Percentiles rank a stretch among this genome's conserved stretches.
Conservation (phyloP, 2,113 vertebrate species). For the Equus przewalskii region DNA sequence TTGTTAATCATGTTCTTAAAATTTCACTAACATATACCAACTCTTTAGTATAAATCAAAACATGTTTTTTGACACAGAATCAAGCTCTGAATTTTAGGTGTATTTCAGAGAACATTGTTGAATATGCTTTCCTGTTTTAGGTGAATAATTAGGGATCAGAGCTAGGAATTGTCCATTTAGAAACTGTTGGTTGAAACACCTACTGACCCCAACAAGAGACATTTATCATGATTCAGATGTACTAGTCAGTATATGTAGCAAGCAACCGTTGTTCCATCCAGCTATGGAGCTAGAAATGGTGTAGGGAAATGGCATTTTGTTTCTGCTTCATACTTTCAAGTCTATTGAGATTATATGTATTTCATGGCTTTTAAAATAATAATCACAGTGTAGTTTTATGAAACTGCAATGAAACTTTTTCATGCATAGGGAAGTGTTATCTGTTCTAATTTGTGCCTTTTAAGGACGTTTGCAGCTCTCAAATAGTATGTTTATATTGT, state of each 20-base stretch:
- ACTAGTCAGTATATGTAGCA: slow-evolving; percentile 68
- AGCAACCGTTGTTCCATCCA: neutral
- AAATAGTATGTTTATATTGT: slow-evolving; percentile 25
- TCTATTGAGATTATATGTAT: neutral
- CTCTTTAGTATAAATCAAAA: slow-evolving; percentile 24
- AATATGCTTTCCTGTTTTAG: slow-evolving; percentile 58
- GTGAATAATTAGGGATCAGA: slow-evolving; percentile 45
- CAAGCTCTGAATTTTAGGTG: neutral
- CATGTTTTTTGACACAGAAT: slow-evolving; percentile 2
- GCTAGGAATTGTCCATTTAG: slow-evolving; percentile 68
- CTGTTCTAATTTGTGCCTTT: neutral
- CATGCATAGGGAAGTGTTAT: neutral
- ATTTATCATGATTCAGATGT: slow-evolving; percentile 82
- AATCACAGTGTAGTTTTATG: neutral
- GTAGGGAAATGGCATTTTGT: neutral
- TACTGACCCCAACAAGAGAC: slow-evolving; percentile 76
- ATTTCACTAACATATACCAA: neutral
- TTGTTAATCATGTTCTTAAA: slow-evolving; percentile 21
- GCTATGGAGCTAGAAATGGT: neutral
- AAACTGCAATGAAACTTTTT: neutral
- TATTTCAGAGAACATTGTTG: slow-evolving; percentile 19
- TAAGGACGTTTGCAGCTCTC: neutral
- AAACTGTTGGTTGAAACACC: slow-evolving; percentile 80
- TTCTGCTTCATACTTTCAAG: neutral
- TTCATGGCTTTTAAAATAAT: slow-evolving; percentile 1